A percentile compares a stretch with the other conserved stretches of the same genome.
phyloP scores from a whole-genome alignment of 2,113 vertebrate genomes.

The Vimba vimba region DNA sequence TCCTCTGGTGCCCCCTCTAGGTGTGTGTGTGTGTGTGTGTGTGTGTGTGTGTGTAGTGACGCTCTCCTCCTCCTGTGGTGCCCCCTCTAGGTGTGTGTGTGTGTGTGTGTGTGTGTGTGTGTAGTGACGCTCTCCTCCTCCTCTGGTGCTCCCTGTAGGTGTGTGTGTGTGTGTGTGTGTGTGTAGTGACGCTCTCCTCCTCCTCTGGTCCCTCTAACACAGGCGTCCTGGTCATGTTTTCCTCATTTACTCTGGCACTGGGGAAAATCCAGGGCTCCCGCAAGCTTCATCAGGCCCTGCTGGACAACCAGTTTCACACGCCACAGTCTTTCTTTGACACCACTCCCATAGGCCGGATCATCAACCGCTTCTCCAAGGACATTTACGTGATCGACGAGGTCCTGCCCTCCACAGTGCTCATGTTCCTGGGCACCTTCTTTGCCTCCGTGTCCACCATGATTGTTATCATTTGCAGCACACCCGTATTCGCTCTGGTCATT shows the following conservation, averaged over 20 bases:
- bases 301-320: slow-evolving; percentile 89
- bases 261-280: slow-evolving; percentile 84
- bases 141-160: neutral
- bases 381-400: slow-evolving; percentile 89
- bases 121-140: neutral
- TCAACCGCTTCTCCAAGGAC: slow-evolving; percentile 98
- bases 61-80: neutral
- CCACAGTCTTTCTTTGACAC: slow-evolving; percentile 96
- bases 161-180: slow-evolving; percentile 17
- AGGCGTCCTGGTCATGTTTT: slow-evolving; percentile 88
- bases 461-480: slow-evolving; percentile 86
- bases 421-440: slow-evolving; percentile 86
- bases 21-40: slow-evolving; percentile 30
- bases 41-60: slow-evolving; percentile 20
- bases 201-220: slow-evolving; percentile 56
- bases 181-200: slow-evolving; percentile 44
- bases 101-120: no score
- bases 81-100: no score
- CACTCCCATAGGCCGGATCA: slow-evolving; percentile 90
- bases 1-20: no score
- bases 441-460: slow-evolving; percentile 85
- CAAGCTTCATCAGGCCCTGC: slow-evolving; percentile 81
- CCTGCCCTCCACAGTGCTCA: slow-evolving; percentile 83
- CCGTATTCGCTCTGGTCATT: slow-evolving; percentile 85
- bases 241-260: slow-evolving; percentile 85